Base-by-base conservation (phyloP, 2,113 vertebrate genomes). In the Sclerurus mexicanus region DNA sequence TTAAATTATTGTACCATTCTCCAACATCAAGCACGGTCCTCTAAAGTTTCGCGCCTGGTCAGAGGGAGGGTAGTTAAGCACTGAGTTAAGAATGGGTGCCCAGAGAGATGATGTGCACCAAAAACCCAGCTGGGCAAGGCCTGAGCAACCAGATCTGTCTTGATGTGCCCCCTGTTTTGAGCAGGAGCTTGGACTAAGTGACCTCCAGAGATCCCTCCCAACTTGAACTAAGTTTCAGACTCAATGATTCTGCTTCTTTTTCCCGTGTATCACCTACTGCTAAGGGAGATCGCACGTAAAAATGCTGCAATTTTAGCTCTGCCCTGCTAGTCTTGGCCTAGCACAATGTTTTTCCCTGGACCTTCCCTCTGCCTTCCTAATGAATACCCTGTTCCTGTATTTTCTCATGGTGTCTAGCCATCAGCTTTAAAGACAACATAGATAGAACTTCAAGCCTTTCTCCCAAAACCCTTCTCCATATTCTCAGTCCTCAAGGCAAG, bases 61-160 rank as follows among this genome's bases (percentile, higher is more conserved):
- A 15, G 25, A 73, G 74, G 56, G 40, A 64, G 22, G 14, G 27
- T 85, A 83, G 58, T 56, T 93, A 60, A 85, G 75, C 39, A 37
- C 37, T 64, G 3, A 0, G 40, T 42, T 14, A 42, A 42, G 40
- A 90, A 72, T 52, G 79, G 71, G 53, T 76, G 52, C 30, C 79
- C 79, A 68, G 37, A 52, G 69, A 72, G 35, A 52, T 4, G n/a
- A 35, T 63, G 37, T 71, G 63, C 66, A 93, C 69, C 82, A 80
- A 92, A 91, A 96, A 86, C 31, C 53, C 50, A 67, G 4, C 13
- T 28, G 59, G 44, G 49, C 67, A 82, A 83, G 82, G 44, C 39
- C 66, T 79, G 52, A 78, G 74, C 78, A 93, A 79, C 49, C 47
- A 72, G 52, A 92, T 92, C 56, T 81, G 64, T 44, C 22, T 18